Conservation (phyloP, 1,140 invertebrate genomes). For the Rhyzopertha dominica region DNA sequence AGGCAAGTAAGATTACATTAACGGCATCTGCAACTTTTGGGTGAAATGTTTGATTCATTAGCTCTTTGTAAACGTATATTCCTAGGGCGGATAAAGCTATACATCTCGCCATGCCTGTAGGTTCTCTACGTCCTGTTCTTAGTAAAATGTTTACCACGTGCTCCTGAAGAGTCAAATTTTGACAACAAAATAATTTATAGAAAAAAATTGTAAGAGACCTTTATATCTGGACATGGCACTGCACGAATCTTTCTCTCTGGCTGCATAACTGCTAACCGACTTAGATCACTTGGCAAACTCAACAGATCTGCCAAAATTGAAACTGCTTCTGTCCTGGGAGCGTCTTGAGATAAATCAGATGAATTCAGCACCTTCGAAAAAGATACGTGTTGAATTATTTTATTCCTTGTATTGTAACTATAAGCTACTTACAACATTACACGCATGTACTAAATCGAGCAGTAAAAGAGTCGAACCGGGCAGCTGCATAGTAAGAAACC, state of each 20-base stretch:
- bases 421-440: no score
- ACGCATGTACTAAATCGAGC: constrained; percentile 86
- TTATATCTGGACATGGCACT: constrained; percentile 71
- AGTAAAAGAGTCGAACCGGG: constrained; percentile 84
- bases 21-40: constrained; percentile 76
- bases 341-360: constrained; percentile 71
- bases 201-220: constrained; percentile 49
- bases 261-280: constrained; percentile 76
- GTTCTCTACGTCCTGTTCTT: constrained; percentile 80
- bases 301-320: constrained; percentile 83
- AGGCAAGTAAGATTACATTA: constrained; percentile 77
- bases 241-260: constrained; percentile 65
- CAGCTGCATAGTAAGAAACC: constrained; percentile 81
- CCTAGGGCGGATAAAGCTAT: constrained; percentile 84
- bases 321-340: constrained; percentile 85
- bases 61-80: constrained; percentile 76
- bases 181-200: constrained; percentile 4
- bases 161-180: no score
- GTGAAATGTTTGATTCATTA: constrained; percentile 61
- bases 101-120: constrained; percentile 81
- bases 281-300: constrained; percentile 70
- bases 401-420: no score
- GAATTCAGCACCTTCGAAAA: constrained; percentile 82
- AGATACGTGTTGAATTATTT: no score
- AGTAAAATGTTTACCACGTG: constrained; percentile 83